A percentile compares a stretch with the other conserved stretches of the same genome.
Evolutionary conservation across 1,140 invertebrate genomes (phyloP).

Genomic region (Periplaneta americana): DNA sequence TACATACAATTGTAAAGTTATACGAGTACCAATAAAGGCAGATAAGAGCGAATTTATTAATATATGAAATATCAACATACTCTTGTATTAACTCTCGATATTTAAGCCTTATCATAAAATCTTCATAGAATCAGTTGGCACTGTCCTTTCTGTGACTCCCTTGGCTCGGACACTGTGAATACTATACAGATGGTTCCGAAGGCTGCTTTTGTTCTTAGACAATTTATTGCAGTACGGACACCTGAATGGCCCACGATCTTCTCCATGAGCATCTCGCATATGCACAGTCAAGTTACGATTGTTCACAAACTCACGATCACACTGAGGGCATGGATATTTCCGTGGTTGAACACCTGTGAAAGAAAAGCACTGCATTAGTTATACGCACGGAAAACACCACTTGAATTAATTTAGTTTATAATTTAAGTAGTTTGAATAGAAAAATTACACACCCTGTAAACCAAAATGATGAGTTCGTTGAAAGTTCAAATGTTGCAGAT

Average conservation of each 20-base stretch:
- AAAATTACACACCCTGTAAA: neutral
- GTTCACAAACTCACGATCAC: slow-evolving; percentile 51
- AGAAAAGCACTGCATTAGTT: neutral
- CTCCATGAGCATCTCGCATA: slow-evolving; percentile 16
- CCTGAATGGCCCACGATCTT: slow-evolving; percentile 17
- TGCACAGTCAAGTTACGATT: slow-evolving; percentile 40
- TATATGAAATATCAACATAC: no score
- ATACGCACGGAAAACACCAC: neutral
- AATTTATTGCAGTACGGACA: slow-evolving; percentile 13
- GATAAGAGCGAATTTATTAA: no score
- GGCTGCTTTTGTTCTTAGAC: slow-evolving; percentile 17
- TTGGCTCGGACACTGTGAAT: neutral
- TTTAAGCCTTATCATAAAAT: no score
- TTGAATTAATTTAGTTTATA: neutral
- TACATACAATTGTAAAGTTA: no score
- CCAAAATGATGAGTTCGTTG: neutral
- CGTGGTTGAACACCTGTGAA: slow-evolving; percentile 23
- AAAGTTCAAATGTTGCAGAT: neutral
- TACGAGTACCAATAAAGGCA: no score
- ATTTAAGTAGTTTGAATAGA: neutral
- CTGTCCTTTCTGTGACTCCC: neutral
- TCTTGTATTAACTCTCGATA: no score
- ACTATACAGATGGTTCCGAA: slow-evolving; percentile 16
- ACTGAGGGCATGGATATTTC: slow-evolving; percentile 41
- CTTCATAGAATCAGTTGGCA: no score